Evolutionary conservation across 2,888 invertebrate species (phyloP).

Genomic region (Tyria jacobaeae): DNA sequence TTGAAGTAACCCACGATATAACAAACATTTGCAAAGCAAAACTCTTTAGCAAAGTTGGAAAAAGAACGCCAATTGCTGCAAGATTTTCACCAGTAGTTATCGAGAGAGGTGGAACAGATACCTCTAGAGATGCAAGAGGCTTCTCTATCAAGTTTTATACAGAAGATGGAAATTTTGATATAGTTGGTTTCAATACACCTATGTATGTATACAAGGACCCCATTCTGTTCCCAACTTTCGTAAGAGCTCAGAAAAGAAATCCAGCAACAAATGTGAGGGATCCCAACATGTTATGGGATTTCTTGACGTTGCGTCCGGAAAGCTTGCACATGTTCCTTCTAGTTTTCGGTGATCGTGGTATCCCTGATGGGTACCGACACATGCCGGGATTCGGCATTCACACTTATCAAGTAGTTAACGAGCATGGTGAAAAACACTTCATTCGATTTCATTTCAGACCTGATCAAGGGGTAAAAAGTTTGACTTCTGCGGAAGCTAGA

Average conservation of each 20-base stretch:
- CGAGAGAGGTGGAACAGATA: slow-evolving; percentile 7
- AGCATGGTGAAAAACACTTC: slow-evolving; percentile 88
- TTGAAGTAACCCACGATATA: slow-evolving; percentile 13
- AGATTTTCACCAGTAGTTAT: slow-evolving; percentile 12
- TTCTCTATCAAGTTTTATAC: slow-evolving; percentile 10
- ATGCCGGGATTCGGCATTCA: slow-evolving; percentile 98
- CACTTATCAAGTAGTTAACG: slow-evolving; percentile 94
- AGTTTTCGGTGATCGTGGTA: slow-evolving; percentile 94
- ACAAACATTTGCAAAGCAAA: slow-evolving; percentile 12
- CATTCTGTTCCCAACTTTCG: slow-evolving; percentile 12
- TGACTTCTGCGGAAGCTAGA: slow-evolving; percentile 88
- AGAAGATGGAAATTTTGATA: slow-evolving; percentile 12
- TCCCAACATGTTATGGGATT: slow-evolving; percentile 11
- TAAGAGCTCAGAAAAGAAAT: slow-evolving; percentile 13
- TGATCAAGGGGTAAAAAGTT: slow-evolving; percentile 93
- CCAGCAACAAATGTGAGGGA: slow-evolving; percentile 9
- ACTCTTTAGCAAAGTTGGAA: slow-evolving; percentile 7
- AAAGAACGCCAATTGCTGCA: slow-evolving; percentile 9
- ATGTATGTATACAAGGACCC: slow-evolving; percentile 13
- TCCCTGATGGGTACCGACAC: slow-evolving; percentile 94
- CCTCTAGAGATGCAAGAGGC: slow-evolving; percentile 15
- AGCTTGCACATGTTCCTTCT: slow-evolving; percentile 86
- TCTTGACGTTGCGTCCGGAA: slow-evolving; percentile 10
- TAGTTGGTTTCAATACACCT: slow-evolving; percentile 9
- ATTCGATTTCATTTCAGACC: slow-evolving; percentile 96